Base-by-base conservation (phyloP, 2,797 vertebrate species). In the Lithobates pipiens region DNA sequence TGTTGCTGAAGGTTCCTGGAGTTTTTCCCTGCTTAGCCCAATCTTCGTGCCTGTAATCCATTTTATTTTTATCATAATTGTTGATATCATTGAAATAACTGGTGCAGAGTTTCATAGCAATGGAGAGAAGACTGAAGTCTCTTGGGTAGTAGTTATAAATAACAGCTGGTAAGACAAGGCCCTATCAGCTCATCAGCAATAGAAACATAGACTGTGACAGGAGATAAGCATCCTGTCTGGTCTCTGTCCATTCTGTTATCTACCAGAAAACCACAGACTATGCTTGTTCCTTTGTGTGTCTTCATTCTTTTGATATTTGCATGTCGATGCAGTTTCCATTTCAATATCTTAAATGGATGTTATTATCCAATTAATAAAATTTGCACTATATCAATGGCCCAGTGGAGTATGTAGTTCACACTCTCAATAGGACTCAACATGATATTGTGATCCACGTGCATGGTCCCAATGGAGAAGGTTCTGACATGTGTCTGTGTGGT, bases 31-130 rank as follows among this genome's bases (percentile, higher is more conserved):
- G 2, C 63, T 67, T 15, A 76, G 32, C 36, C 15, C 5, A 39
- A 36, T 11, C 21, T 69, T 2, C 10, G 68, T 50, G 42, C 11
- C 44, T 50, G 23, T 76, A 83, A 76, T 76, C 21, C 42, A 69
- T 83, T 69, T 76, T 46, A 70, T 77, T 73, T 44, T 69, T 80
- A 85, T 80, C 63, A 42, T 61, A 5, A 29, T 76, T 80, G 61
- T 11, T 70, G 29, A 18, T 73, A 63, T 78, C 36, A 73, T 39
- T 25, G 18, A 23, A 23, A 78, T 44, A 61, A 42, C 76, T 72
- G 34, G 23, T 5, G 3, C 3, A 27, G 36, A 72, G 10, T 84
- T 84, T 77, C 83, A 84, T 84, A 72, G 32, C 25, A 44, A 78
- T 39, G 8, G 42, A 13, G 54, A 73, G 25, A 29, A 79, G 27